Conservation (phyloP, 2,797 vertebrate species). For the Gallirallus australis region DNA sequence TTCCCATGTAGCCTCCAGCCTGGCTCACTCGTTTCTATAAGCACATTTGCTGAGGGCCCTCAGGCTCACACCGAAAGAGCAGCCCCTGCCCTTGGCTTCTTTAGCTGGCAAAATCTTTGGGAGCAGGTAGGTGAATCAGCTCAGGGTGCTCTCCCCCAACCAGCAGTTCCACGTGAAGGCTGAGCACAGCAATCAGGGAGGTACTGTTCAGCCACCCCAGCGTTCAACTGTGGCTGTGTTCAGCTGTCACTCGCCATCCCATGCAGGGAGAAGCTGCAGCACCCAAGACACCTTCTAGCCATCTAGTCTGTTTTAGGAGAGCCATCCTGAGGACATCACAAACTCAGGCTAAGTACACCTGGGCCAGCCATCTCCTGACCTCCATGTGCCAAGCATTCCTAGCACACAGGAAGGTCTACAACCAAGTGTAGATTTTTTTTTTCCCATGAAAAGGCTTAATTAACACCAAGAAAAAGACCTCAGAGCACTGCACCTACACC, state of each 20-base stretch:
- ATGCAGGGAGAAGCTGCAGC: neutral
- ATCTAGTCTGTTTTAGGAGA: neutral
- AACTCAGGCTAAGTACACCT: neutral
- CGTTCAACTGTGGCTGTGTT: neutral
- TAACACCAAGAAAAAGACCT: neutral
- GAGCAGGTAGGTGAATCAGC: neutral
- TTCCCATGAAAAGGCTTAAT: neutral
- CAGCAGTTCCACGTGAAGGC: neutral
- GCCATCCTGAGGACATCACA: neutral
- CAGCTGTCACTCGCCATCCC: neutral
- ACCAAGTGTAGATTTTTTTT: neutral
- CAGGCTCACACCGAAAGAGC: neutral
- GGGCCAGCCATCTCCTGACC: rapidly evolving
- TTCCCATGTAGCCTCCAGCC: neutral
- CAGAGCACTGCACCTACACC: neutral
- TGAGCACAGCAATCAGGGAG: neutral
- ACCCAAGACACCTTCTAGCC: rapidly evolving
- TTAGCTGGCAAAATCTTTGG: neutral
- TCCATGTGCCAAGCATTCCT: neutral
- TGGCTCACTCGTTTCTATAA: neutral
- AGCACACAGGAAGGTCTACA: neutral
- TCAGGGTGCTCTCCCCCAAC: neutral
- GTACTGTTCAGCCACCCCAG: neutral
- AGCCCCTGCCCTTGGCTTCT: neutral
- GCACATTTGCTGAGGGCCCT: neutral